Evolutionary conservation across 2,888 invertebrate species (phyloP).

Genomic region (Agrochola lota): DNA sequence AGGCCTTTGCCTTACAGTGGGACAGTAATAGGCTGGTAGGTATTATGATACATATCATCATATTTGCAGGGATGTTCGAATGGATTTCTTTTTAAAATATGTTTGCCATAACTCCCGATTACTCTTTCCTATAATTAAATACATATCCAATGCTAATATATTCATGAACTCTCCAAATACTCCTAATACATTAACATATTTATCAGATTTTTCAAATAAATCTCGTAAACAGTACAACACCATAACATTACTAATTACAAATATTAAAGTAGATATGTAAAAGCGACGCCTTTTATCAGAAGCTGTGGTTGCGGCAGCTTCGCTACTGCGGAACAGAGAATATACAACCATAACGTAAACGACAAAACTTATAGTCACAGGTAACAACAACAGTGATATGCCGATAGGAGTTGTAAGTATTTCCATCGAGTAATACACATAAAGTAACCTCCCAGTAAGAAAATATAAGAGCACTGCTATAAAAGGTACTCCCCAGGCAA

Average conservation of each 20-base stretch:
- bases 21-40: neutral
- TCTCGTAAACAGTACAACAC: slow-evolving; percentile 46
- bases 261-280: slow-evolving; percentile 45
- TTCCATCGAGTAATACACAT: slow-evolving; percentile 37
- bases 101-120: slow-evolving; percentile 37
- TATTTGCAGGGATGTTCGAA: slow-evolving; percentile 26
- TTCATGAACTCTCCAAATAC: slow-evolving; percentile 49
- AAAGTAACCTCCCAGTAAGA: slow-evolving; percentile 29
- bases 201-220: slow-evolving; percentile 39
- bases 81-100: slow-evolving; percentile 34
- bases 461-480: slow-evolving; percentile 37
- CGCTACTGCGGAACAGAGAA: slow-evolving; percentile 17
- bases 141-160: slow-evolving; percentile 40
- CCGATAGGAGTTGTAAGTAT: slow-evolving; percentile 52
- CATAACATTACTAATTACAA: slow-evolving; percentile 49
- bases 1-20: neutral
- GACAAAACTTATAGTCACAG: slow-evolving; percentile 40
- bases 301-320: neutral
- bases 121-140: slow-evolving; percentile 35
- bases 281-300: slow-evolving; percentile 38
- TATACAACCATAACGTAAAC: slow-evolving; percentile 40
- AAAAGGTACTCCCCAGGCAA: slow-evolving; percentile 42
- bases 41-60: too few species aligned
- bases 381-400: slow-evolving; percentile 37
- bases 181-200: slow-evolving; percentile 44